phyloP scores from a whole-genome alignment of 2,797 vertebrate species.

The Trichosurus vulpecula region DNA sequence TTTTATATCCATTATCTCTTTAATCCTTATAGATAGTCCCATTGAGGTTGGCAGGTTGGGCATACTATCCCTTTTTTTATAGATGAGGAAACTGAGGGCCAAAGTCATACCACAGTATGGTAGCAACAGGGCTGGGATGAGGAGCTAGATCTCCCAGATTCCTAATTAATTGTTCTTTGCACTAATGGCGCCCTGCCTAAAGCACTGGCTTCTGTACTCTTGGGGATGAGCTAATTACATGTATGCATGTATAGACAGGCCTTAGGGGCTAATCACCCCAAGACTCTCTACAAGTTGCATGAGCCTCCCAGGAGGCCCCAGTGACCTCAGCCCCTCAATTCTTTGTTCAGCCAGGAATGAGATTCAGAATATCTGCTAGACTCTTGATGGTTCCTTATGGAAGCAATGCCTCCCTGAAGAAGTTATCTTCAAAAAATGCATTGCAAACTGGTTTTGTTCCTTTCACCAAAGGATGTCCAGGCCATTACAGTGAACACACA shows the following conservation, averaged over 20 bases:
- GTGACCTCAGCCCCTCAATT: not conserved
- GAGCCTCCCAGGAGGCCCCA: not conserved
- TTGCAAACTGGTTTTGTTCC: not conserved
- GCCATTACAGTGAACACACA: not conserved
- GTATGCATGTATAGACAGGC: not conserved
- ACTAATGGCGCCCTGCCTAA: not conserved
- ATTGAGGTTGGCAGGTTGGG: not conserved
- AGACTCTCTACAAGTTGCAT: not conserved
- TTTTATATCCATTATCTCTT: not conserved
- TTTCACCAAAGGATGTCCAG: not conserved
- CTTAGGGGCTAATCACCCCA: not conserved
- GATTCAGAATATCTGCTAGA: not conserved
- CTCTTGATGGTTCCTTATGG: not conserved
- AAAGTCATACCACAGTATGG: not conserved
- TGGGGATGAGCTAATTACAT: not conserved
- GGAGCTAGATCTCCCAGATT: not conserved
- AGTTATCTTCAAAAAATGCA: not conserved
- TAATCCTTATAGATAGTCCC: not conserved
- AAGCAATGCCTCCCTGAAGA: not conserved
- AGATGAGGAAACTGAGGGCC: not conserved
- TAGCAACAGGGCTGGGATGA: not conserved
- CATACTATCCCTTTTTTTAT: not conserved
- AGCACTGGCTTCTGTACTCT: not conserved
- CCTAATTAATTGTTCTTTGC: not conserved
- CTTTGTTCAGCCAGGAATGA: not conserved